Evolutionary conservation across 2,888 invertebrate genomes (phyloP), one percentile per base, ranked within the genome.

Genomic region (Rhyacophila evoluta): DNA sequence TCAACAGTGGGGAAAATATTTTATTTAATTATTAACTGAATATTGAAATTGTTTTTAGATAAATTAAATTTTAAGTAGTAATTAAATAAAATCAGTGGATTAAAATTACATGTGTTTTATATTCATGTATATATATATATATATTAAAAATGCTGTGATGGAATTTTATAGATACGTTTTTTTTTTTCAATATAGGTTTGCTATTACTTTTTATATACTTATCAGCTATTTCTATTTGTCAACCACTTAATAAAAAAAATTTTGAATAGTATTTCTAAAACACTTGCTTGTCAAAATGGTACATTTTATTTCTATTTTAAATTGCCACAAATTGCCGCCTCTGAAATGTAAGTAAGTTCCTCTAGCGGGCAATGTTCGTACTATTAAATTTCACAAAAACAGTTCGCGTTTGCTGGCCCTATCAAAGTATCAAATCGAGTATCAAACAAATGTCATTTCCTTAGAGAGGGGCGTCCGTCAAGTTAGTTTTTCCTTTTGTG

Each of bases 401-500:
- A 55, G 55, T 55, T 55, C 55, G 25, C 55, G 55, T 55, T 55
- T 19, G 19, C 55, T 55, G 55, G 19, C 55, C 55, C n/a, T n/a
- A n/a, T n/a, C n/a, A n/a, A n/a, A n/a, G n/a, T 55, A 55, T 55
- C 55, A 55, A 55, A 55, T 55, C 55, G 19, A 55, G 55, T 55
- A 55, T 55, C 55, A 55, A 55, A 75, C 80, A 80, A 80, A 85
- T 86, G 87, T 87, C 87, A 88, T 87, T 88, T 87, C 86, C 86
- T 87, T 87, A 88, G 87, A 86, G 88, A 87, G 86, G 86, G 85
- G 84, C 85, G 81, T 78, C 84, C 83, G 85, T 85, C 85, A 85
- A 86, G 87, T 88, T 87, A 87, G 85, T 86, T 87, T 87, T 87
- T 84, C 76, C 70, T 76, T 78, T 75, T 79, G 69, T 85, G 86